Base-by-base conservation (phyloP, 2,797 vertebrate species). In the Hemitrygon akajei region DNA sequence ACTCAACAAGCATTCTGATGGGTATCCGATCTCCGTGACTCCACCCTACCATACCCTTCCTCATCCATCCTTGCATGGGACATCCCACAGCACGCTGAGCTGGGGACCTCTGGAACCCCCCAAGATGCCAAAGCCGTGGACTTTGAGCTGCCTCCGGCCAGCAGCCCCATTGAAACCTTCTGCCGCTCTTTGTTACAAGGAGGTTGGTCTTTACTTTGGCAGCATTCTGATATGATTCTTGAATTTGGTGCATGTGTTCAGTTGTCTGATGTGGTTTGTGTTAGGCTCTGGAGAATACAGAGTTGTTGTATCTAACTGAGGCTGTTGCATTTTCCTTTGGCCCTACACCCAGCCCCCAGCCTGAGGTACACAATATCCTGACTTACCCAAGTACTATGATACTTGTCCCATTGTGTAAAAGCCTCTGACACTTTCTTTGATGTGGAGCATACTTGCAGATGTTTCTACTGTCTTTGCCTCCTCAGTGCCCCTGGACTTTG, bases 41-140 rank as follows among this genome's bases (percentile, higher is more conserved):
- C 98, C 99, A 34, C 97, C 97, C 3, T 99, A 99, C 96, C 99
- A 99, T 96, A 99, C 99, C 25, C 97, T 99, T 79, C 99, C 99
- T 93, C 98, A 99, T 95, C 98, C 97, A 0, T 99, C 98, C 12
- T 98, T 98, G 94, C 98, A 99, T 0, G 98, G 98, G 56, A 97
- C 97, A 14, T 97, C 98, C 10, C 98, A 98, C 94, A 98, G 98
- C 96, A 98, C 97, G 6, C 97, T 99, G 97, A 98, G 97, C 96
- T 99, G 99, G 99, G 98, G 98, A 77, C 99, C 98, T 0, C 96
- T 99, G 95, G 99, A 99, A 93, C 99, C 98, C 34, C 99, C 98
- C 0, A 99, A 99, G 96, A 99, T 98, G 6, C 98, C 98, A 94
- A 99, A 99, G 95, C 98, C 99, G 1, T 99, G 99, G 99, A 99